A percentile compares a stretch with the other conserved stretches of the same genome.
Evolutionary conservation across 1,140 invertebrate genomes (phyloP).

Genomic region (Rhopalosiphum maidis): DNA sequence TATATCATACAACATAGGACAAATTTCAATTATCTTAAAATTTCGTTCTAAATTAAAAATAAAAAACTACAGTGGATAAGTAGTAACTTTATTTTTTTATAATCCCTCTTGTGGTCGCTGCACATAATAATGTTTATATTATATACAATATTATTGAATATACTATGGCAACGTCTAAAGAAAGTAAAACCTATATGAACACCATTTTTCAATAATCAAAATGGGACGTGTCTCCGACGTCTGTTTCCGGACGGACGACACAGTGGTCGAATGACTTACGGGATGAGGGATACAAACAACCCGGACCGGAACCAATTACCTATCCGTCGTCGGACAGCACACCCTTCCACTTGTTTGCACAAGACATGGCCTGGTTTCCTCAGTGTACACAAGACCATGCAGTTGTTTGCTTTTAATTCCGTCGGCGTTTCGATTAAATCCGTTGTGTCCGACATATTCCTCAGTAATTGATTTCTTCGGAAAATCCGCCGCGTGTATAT

Average conservation of each 20-base stretch:
- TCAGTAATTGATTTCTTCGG: constrained; percentile 38
- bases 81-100: background rate
- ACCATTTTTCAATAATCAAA: background rate
- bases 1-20: background rate
- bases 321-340: background rate
- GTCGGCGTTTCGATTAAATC: constrained; percentile 46
- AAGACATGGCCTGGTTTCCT: constrained; percentile 23
- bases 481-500: background rate
- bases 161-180: background rate
- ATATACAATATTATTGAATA: background rate
- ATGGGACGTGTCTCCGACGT: background rate
- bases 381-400: constrained; percentile 7
- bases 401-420: constrained; percentile 50
- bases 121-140: background rate
- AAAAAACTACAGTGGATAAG: background rate
- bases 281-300: constrained; percentile 32
- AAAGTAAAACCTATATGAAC: background rate
- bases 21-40: background rate
- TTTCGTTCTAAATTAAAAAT: background rate
- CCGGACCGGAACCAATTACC: constrained; percentile 29
- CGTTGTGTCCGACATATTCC: constrained; percentile 17
- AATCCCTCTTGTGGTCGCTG: background rate
- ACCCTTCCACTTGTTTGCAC: constrained; percentile 46
- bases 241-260: background rate
- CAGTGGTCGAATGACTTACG: background rate